Base-by-base conservation (phyloP, 2,888 invertebrate genomes). In the Drosophila algonquin region DNA sequence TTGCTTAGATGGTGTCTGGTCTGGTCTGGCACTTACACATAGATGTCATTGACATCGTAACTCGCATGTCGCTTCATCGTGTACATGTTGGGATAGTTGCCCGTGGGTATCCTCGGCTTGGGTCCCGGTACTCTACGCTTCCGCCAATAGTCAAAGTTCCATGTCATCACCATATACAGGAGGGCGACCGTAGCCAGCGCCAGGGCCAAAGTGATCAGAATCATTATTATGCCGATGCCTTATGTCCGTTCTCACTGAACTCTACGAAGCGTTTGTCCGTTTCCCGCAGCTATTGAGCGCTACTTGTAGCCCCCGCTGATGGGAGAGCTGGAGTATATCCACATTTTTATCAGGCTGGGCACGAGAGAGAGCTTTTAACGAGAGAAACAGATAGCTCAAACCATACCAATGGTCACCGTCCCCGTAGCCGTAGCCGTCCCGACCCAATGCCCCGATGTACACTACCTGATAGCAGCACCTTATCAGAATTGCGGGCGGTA, bases 81-180 rank as follows among this genome's bases (percentile, higher is more conserved):
- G 9, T 87, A 74, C 68, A 87, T 62, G 40, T 77, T 78, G 2
- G 90, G 90, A 32, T 91, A 79, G 63, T 90, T 93, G 0, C 93
- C 93, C 6, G 90, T 82, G 0, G 91, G 64, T 0, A 89, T 48
- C 5, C 56, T 65, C 0, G 93, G 93, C 55, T 79, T 75, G 0
- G 92, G 92, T 12, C 91, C 91, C 0, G 88, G 87, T 1, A 93
- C 89, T 0, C 89, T 87, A 0, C 87, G 87, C 47, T 88, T 90
- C 32, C 89, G 89, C 93, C 93, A 93, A 71, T 91, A 91, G 30
- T 81, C 73, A 52, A 89, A 92, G 44, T 90, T 90, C 81, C 90
- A 91, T 9, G 77, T 87, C 45, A 91, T 64, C 40, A 89, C 88
- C 0, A 69, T 46, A 75, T 84, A 92, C 63, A 80, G 63, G 54